Evolutionary conservation across 2,797 vertebrate species (phyloP).

Genomic region (Sebastes nivosus): DNA sequence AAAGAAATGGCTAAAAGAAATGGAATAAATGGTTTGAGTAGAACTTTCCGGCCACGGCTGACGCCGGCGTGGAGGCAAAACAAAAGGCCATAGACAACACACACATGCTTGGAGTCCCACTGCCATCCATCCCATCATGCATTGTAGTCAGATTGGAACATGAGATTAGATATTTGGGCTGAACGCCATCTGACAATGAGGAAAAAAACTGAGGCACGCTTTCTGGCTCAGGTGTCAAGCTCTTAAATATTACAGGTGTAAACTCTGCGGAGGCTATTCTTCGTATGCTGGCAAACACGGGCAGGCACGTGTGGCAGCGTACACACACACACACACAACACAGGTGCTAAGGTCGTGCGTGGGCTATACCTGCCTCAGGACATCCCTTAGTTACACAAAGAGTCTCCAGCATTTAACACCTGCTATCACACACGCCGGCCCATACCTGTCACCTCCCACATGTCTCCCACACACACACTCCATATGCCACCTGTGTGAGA

Average conservation of each 20-base stretch:
- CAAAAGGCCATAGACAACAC: slow-evolving; percentile 3
- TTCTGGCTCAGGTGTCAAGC: slow-evolving; percentile 72
- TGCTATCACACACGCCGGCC: slow-evolving; percentile 37
- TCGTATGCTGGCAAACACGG: slow-evolving; percentile 20
- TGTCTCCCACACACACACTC: slow-evolving; percentile 15
- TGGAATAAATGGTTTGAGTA: too few relatives aligned
- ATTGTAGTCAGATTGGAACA: slow-evolving; percentile 15
- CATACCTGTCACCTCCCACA: slow-evolving; percentile 18
- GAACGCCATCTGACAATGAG: slow-evolving; percentile 42
- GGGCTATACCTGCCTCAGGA: slow-evolving; percentile 43
- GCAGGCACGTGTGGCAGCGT: slow-evolving; percentile 2
- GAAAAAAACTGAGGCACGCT: slow-evolving; percentile 48
- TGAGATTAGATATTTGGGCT: slow-evolving; percentile 26
- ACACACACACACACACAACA: not conserved
- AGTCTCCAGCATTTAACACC: slow-evolving; percentile 57
- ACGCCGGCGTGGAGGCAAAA: not conserved
- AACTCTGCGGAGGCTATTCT: slow-evolving; percentile 19
- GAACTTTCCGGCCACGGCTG: too few relatives aligned
- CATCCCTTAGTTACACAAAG: slow-evolving; percentile 49
- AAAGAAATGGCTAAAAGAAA: too few relatives aligned
- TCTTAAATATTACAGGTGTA: slow-evolving; percentile 71
- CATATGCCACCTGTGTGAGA: slow-evolving; percentile 52
- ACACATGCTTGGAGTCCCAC: not conserved
- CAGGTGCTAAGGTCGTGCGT: not conserved
- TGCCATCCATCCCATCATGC: slow-evolving; percentile 1